Base-by-base conservation (phyloP, 2,888 invertebrate genomes). In the Nesidiocoris tenuis region DNA sequence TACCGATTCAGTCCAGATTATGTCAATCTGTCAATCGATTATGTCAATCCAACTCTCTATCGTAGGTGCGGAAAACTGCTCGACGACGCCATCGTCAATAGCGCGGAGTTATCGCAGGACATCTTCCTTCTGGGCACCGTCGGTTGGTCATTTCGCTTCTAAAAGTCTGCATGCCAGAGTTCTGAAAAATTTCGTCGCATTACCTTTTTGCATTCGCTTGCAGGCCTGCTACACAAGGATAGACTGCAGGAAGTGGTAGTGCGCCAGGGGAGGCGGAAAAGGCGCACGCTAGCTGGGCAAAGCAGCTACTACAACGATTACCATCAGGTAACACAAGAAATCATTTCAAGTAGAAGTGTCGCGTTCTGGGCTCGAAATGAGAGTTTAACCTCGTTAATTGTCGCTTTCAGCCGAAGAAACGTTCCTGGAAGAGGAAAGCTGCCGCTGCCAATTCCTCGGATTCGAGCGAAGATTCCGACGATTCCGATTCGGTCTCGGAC, bases 221-320 rank as follows among this genome's bases (percentile, higher is more conserved):
- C 55, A 78, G 78, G 77, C 17, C 63, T 78, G 3, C 21, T 77
- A n/a, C 77, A 77, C 56, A 76, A 67, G 59, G 70, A 65, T 9
- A 74, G 77, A 23, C 63, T 76, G 21, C 76, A 78, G 61, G 55
- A 61, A 18, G 39, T 72, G 18, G 63, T 72, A 5, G 72, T 72
- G 17, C 75, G 68, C 21, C 63, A 71, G n/a, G 68, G 68, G 24
- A 77, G 74, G 23, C 75, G 78, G 55, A 79, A 79, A 54, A 59
- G 78, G 55, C 67, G 78, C 21, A 77, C 67, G 22, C 77, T 74
- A 1, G 78, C 78, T 9, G 78, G 78, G n/a, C 78, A 78, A 17
- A 78, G 71, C 59, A 77, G 67, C 21, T 75, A 77, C 12, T 77
- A 78, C 59, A 76, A 74, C 7, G 78, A 78, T 55, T 78, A 78